A percentile compares a stretch with the other conserved stretches of the same genome.
These are phyloP conservation scores for Brenthis ino DNA, from an alignment of 2,888 invertebrate species.

Conservation along the genomic window DNA sequence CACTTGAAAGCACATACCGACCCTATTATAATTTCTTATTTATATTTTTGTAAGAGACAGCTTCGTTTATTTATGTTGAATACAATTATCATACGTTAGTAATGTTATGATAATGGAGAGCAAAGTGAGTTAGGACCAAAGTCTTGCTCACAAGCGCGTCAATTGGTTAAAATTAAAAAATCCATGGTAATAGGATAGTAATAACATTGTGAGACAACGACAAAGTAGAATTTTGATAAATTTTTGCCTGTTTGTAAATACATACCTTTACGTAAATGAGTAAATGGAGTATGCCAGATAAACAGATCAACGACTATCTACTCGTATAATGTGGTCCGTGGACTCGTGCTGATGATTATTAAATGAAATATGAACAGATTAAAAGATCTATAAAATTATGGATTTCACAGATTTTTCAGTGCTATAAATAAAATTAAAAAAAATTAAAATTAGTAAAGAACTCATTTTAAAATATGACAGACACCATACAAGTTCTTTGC, in stretches of 20 bases:
- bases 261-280: conserved; percentile 48
- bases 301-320: neutral
- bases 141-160: conserved; percentile 64
- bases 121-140: conserved; percentile 68
- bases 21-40: conserved; percentile 61
- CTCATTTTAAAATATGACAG: too few species aligned
- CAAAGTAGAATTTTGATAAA: conserved; percentile 59
- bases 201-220: conserved; percentile 73
- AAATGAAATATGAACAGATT: neutral
- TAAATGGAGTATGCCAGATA: conserved; percentile 28
- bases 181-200: conserved; percentile 70
- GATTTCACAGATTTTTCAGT: too few species aligned
- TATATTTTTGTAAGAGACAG: conserved; percentile 67
- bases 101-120: conserved; percentile 51
- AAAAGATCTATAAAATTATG: too few species aligned
- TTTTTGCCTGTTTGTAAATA: conserved; percentile 58
- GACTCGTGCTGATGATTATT: conserved; percentile 1
- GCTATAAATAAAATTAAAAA: too few species aligned
- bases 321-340: conserved; percentile 1
- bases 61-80: conserved; percentile 55
- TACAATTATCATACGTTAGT: conserved; percentile 43
- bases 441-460: too few species aligned
- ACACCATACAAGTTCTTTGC: too few species aligned
- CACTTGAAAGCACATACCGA: conserved; percentile 53
- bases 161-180: conserved; percentile 64